phyloP scores from a whole-genome alignment of 2,113 vertebrate genomes.

The Phylloscopus whistleri region DNA sequence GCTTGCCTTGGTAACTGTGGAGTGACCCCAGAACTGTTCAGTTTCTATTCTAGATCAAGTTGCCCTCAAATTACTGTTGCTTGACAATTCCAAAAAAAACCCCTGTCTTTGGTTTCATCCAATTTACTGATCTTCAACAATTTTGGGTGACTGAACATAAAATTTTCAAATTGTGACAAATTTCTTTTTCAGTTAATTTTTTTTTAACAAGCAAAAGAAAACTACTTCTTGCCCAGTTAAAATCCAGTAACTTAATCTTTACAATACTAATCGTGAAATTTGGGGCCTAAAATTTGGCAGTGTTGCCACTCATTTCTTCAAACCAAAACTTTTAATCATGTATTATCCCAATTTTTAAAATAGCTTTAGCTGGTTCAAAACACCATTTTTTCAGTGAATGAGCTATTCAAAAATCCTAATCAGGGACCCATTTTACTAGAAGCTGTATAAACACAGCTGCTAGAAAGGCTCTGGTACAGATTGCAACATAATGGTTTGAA shows the following conservation, averaged over 20 bases:
- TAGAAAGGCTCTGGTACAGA: conserved; percentile 34
- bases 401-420: conserved; percentile 47
- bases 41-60: not conserved
- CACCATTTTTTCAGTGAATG: conserved; percentile 34
- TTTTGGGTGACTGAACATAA: not conserved
- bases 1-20: not conserved
- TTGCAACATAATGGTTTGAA: not conserved
- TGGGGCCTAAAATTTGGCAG: conserved; percentile 12
- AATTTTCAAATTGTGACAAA: not conserved
- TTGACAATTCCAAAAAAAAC: not conserved
- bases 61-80: not conserved
- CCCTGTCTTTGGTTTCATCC: not conserved
- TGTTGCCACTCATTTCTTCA: conserved; percentile 21
- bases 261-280: not conserved
- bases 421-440: conserved; percentile 33
- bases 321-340: conserved; percentile 37
- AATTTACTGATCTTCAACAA: not conserved
- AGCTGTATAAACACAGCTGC: conserved; percentile 57
- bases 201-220: not conserved
- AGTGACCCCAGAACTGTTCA: not conserved
- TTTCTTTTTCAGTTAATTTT: not conserved
- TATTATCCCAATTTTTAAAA: conserved; percentile 40
- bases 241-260: not conserved
- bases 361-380: conserved; percentile 47
- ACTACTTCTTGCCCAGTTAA: not conserved